These are phyloP conservation scores for Drosophila neonasuta DNA, from an alignment of 2,888 invertebrate species.

Conservation along the genomic window DNA sequence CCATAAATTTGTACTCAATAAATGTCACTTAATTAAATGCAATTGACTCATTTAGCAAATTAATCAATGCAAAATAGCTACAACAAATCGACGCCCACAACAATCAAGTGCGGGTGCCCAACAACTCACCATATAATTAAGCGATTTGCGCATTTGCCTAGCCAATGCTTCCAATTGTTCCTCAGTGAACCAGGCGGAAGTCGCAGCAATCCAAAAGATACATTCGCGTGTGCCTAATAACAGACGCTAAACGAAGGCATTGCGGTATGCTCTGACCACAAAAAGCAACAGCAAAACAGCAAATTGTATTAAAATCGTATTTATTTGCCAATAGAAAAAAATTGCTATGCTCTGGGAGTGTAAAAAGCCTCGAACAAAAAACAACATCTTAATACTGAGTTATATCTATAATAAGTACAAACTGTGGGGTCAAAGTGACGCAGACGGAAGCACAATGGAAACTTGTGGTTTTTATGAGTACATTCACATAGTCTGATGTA, in stretches of 20 bases:
- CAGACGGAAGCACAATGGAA: conserved; percentile 56
- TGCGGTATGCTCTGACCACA: conserved; percentile 42
- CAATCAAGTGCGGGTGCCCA: conserved; percentile 59
- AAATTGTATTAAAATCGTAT: conserved; percentile 58
- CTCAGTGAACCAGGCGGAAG: conserved; percentile 50
- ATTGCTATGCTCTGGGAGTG: conserved; percentile 6
- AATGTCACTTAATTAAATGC: conserved; percentile 55
- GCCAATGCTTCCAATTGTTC: background rate
- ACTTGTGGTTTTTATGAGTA: conserved; percentile 48
- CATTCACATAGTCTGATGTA: conserved; percentile 17
- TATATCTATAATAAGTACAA: conserved; percentile 34
- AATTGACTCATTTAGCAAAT: conserved; percentile 59
- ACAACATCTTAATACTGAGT: conserved; percentile 37
- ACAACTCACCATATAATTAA: conserved; percentile 50
- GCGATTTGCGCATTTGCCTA: conserved; percentile 67
- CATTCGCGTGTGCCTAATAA: conserved; percentile 65
- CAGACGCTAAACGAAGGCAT: conserved; percentile 62
- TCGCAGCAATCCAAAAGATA: conserved; percentile 39
- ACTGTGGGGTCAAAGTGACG: conserved; percentile 49
- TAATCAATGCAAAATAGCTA: conserved; percentile 51
- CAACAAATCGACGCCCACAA: conserved; percentile 27
- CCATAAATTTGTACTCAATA: conserved; percentile 44
- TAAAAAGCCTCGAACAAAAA: conserved; percentile 38
- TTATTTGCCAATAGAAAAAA: conserved; percentile 48
- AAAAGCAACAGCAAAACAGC: conserved; percentile 25